A percentile compares a stretch with the other conserved stretches of the same genome.
These are phyloP conservation scores for Heteractis magnifica DNA, from an alignment of 92 coral and sea anemone species.

Conservation along the genomic window DNA sequence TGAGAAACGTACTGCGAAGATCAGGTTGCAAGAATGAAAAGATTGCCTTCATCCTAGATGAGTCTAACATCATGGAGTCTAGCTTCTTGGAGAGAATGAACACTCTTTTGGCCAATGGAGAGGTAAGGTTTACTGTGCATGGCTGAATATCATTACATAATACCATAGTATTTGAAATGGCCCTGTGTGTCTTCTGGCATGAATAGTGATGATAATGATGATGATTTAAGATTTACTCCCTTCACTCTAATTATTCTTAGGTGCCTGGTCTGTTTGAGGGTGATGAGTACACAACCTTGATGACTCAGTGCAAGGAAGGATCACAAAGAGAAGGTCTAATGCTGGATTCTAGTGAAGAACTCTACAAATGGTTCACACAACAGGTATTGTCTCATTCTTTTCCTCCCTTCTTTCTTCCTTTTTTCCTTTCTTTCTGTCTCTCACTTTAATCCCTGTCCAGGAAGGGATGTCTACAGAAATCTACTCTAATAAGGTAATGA, in stretches of 20 bases:
- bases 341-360: constrained; percentile 98
- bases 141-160: background rate
- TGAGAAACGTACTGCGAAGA: constrained; percentile 88
- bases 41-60: constrained; percentile 92
- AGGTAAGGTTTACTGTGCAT: constrained; percentile 39
- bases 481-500: no score
- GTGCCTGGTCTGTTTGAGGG: constrained; percentile 99
- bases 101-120: constrained; percentile 96
- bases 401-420: background rate
- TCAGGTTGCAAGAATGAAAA: constrained; percentile 98
- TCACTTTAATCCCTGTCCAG: no score
- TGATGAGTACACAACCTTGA: constrained; percentile 93
- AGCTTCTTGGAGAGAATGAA: constrained; percentile 98
- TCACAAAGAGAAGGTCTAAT: constrained; percentile 96
- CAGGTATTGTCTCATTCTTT: constrained; percentile 49
- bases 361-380: constrained; percentile 97
- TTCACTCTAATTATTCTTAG: constrained; percentile 33
- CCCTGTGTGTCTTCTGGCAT: no score
- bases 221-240: no score
- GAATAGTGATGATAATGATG: no score
- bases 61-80: constrained; percentile 96
- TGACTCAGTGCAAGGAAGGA: constrained; percentile 99
- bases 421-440: no score
- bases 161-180: no score
- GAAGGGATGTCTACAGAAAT: no score